A percentile compares a stretch with the other conserved stretches of the same genome.
phyloP scores from a whole-genome alignment of 2,113 vertebrate genomes.

The Mesocricetus auratus region DNA sequence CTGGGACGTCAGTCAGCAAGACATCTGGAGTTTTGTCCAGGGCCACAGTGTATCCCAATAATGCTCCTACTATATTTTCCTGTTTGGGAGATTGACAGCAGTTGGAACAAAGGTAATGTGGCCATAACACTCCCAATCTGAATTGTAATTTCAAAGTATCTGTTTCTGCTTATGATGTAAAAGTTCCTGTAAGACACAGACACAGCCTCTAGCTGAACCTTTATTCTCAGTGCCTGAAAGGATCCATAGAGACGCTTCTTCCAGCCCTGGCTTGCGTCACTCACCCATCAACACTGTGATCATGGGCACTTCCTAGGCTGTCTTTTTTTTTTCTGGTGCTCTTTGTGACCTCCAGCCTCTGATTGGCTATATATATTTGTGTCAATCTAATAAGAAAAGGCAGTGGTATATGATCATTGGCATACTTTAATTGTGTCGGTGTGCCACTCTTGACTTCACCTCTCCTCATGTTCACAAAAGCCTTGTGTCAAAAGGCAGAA shows the following conservation, averaged over 20 bases:
- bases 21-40: neutral
- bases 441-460: neutral
- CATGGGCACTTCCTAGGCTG: accelerated
- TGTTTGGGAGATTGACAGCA: neutral
- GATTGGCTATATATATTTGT: neutral
- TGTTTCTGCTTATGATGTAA: neutral
- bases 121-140: neutral
- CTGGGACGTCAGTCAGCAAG: neutral
- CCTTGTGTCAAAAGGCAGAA: slow-evolving; percentile 4
- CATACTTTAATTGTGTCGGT: neutral
- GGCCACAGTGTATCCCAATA: no score
- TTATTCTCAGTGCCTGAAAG: neutral
- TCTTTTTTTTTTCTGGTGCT: neutral
- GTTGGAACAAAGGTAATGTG: neutral
- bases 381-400: neutral
- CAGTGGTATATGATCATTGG: neutral
- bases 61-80: neutral
- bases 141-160: neutral
- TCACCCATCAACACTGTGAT: neutral
- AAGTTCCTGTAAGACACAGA: neutral
- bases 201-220: neutral
- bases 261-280: neutral
- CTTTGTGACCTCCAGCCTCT: neutral
- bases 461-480: neutral
- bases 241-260: neutral